Conservation (phyloP, 1,140 invertebrate species). For the Lordiphosa collinella region DNA sequence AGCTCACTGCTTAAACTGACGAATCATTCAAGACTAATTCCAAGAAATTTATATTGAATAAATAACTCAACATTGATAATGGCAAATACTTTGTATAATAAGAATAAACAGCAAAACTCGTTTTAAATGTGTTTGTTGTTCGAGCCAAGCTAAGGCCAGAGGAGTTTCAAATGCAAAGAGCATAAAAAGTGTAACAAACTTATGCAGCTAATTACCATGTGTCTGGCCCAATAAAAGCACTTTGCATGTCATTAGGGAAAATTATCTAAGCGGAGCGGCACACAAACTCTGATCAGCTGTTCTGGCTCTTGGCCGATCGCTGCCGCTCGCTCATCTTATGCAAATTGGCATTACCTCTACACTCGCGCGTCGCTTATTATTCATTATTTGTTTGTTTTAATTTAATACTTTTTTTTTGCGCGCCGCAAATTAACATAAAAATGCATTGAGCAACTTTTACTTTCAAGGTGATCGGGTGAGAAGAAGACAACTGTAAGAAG, state of each 20-base stretch:
- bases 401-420: conserved; percentile 72
- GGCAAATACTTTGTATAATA: too few species aligned
- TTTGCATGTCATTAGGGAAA: conserved; percentile 71
- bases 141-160: too few species aligned
- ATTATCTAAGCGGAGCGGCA: conserved; percentile 56
- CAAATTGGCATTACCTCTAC: conserved; percentile 42
- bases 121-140: too few species aligned
- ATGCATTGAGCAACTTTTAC: conserved; percentile 69
- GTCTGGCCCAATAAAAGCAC: conserved; percentile 53
- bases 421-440: conserved; percentile 69
- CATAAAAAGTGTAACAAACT: conserved; percentile 49
- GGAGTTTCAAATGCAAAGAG: neutral
- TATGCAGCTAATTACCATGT: conserved; percentile 54
- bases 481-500: conserved; percentile 20
- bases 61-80: too few species aligned
- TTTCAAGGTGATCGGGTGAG: conserved; percentile 62
- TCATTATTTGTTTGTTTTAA: conserved; percentile 78
- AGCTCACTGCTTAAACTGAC: too few species aligned
- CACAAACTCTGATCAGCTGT: conserved; percentile 43
- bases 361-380: conserved; percentile 62
- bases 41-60: too few species aligned
- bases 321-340: conserved; percentile 43
- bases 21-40: too few species aligned
- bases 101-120: too few species aligned
- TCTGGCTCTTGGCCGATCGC: conserved; percentile 4